Base-by-base conservation (phyloP, 2,888 invertebrate genomes). In the Odontocerum albicorne region DNA sequence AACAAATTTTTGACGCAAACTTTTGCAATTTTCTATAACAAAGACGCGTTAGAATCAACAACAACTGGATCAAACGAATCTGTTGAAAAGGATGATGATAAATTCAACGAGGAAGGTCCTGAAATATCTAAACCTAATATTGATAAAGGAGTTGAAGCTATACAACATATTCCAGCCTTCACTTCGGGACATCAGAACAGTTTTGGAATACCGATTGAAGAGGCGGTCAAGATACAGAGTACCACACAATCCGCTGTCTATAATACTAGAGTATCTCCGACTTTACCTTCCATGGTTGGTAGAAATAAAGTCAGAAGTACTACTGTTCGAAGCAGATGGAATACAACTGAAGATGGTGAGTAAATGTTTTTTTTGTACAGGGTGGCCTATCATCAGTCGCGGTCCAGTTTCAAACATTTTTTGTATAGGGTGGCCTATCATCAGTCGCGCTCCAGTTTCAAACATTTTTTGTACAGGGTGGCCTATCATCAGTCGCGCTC, bases 151-250 rank as follows among this genome's bases (percentile, higher is more conserved):
- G 38, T 39, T 13, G 16, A 36, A 7, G 21, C 38, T 8, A 38
- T 31, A 10, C 40, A 36, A 1, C 17, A 20, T 40, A 31, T 32
- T n/a, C 56, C 69, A 17, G 72, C 70, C 58, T 83, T 83, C 62
- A 82, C 83, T 3, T 83, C 83, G 35, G 83, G 83, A 33, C 83
- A 83, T 68, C 83, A 83, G 53, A 83, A 83, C 59, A 72, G 80
- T 57, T 83, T 84, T 62, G 83, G 83, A 50, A 74, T 83, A 56
- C 81, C 82, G 47, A 79, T 83, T 40, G 83, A 83, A 64, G 82
- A 83, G 56, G 81, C 82, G 52, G 79, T 76, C 60, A 75, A 76
- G 50, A 75, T 74, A 68, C 70, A 69, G 59, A 70, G 77, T 10
- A 79, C 80, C 1, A 80, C 80, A 6, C 79, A 75, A 64, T 75